phyloP scores from a whole-genome alignment of 2,797 vertebrate genomes.

The Brotogeris chrysoptera region DNA sequence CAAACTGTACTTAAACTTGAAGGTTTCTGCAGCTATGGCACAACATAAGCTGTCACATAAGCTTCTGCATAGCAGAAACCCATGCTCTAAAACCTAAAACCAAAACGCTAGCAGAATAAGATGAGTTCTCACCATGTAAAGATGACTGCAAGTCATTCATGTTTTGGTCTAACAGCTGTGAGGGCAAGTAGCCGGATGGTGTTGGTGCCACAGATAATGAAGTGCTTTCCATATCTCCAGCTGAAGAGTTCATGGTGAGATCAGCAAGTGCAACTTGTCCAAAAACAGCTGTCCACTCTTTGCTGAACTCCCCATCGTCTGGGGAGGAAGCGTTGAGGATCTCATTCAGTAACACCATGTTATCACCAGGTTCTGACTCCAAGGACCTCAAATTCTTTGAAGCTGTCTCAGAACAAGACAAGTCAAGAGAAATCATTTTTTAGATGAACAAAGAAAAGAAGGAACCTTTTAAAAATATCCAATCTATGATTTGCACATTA shows the following conservation, averaged over 20 bases:
- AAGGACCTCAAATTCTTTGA: conserved; percentile 64
- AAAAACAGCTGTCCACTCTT: conserved; percentile 90
- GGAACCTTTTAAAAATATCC: neutral
- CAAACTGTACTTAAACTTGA: neutral
- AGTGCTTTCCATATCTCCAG: conserved; percentile 58
- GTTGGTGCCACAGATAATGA: conserved; percentile 14
- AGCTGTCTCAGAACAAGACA: conserved; percentile 62
- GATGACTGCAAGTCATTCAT: conserved; percentile 83
- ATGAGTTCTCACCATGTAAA: conserved; percentile 78
- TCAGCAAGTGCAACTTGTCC: conserved; percentile 74
- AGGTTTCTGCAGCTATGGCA: neutral
- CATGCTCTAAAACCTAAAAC: neutral
- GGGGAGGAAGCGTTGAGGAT: conserved; percentile 85
- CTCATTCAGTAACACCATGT: conserved; percentile 86
- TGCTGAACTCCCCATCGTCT: conserved; percentile 86
- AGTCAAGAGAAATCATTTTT: neutral
- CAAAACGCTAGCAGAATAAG: neutral
- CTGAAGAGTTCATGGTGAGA: neutral
- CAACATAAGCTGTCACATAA: neutral
- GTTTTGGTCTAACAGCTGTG: conserved; percentile 93
- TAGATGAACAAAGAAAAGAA: neutral
- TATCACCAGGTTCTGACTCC: conserved; percentile 78
- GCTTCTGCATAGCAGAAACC: neutral
- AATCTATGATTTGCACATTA: neutral
- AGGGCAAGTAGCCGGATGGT: conserved; percentile 87